Base-by-base conservation (phyloP, 2,888 invertebrate genomes). In the Drosophila silvestris region DNA sequence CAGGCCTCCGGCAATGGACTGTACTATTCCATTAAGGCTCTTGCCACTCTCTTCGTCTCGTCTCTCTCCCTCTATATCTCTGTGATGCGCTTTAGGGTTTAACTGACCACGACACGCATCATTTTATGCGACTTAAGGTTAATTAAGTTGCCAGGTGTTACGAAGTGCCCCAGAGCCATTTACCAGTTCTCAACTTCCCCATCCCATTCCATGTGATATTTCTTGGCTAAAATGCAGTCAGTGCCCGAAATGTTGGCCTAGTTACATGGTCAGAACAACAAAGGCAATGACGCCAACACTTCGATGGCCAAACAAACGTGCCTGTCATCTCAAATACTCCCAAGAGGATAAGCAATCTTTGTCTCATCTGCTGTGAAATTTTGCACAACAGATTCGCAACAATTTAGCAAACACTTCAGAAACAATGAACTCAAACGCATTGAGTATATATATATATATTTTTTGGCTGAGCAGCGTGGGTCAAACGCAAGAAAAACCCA, bases 121-220 rank as follows among this genome's bases (percentile, higher is more conserved):
- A 73, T 64, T 85, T 80, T 77, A 75, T 81, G 72, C 70, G 64
- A 77, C 70, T 72, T 69, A 71, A 51, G 57, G 81, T 90, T 83
- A 85, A 90, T 90, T 90, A 90, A 90, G 78, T 71, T 67, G 74
- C 90, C 81, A 85, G 83, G 77, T 82, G 83, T 70, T 81, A 59
- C 53, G 76, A 47, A 47, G 16, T 39, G 54, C 53, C 28, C 14
- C 52, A 39, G 14, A 32, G 47, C 44, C 60, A 33, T 33, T 28
- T 22, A 22, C 37, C 35, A 56, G 44, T 50, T 67, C 83, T 62
- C 70, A 57, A 32, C 30, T 68, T 70, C 28, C 53, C 53, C 53
- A 44, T 19, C 56, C 22, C 32, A 54, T n/a, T 56, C 30, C n/a
- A 44, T 28, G 37, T n/a, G 10, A n/a, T 7, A 39, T 19, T 47